Base-by-base conservation (phyloP, 2,113 vertebrate genomes). In the Oostethus manadensis region DNA sequence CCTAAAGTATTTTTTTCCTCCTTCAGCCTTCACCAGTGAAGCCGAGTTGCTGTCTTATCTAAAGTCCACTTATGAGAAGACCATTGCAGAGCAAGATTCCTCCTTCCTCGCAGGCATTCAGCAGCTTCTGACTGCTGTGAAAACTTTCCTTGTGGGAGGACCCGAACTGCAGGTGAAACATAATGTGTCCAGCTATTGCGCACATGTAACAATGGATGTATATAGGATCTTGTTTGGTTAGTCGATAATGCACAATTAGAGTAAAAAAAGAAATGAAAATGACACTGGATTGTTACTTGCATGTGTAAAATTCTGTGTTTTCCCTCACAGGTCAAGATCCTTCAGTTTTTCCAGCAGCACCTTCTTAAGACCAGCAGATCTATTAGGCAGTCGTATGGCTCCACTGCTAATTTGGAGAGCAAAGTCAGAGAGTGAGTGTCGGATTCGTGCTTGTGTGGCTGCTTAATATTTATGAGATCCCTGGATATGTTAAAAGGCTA, bases 351-450 rank as follows among this genome's bases (percentile, higher is more conserved):
- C 26, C 91, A 89, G 85, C 88, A 76, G 51, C 82, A 88, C 57
- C 89, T 98, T 38, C 82, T 97, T 56, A 97, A 93, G 88, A 90
- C 87, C 42, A 88, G 92, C 71, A 92, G 91, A 85, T 81, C 76
- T 29, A 84, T 99, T 68, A 86, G 93, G 33, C 92, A 95, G 21
- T 84, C 90, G 10, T 85, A 93, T n/a, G 71, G 85, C 26, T 47
- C 58, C 4, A 51, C 73, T 35, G 66, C 70, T 23, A 84, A 93
- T 66, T 87, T 82, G 67, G 88, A 92, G n/a, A 56, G 71, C 56
- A 94, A 92, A 93, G 83, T 97, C 78, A 89, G 89, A 89, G 96
- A 97, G 97, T 99, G 87, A 71, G 95, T 88, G 20, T 20, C 35
- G 26, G 51, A 11, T 26, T 26, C 23, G 23, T 26, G 7, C 29